A percentile compares a stretch with the other conserved stretches of the same genome.
These are phyloP conservation scores for Zygothrica quintamaculata DNA, from an alignment of 2,888 invertebrate genomes.

Conservation along the genomic window DNA sequence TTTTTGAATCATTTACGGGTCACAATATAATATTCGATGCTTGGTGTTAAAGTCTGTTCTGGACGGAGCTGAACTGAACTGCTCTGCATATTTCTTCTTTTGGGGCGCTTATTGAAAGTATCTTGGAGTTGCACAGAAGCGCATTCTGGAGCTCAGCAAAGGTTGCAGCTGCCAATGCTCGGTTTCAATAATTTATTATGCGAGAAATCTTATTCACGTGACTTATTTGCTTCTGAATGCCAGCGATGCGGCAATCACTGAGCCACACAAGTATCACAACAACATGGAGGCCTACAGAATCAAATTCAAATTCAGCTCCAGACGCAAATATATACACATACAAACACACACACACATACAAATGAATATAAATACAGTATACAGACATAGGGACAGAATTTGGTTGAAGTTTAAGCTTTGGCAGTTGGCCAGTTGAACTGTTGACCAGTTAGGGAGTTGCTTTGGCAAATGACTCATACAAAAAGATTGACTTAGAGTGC, in stretches of 20 bases:
- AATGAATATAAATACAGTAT: too few relatives aligned
- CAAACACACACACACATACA: too few relatives aligned
- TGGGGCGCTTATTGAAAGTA: conserved; percentile 20
- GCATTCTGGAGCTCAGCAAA: conserved; percentile 68
- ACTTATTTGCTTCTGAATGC: conserved; percentile 83
- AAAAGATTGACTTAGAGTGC: conserved; percentile 1
- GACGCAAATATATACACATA: too few relatives aligned
- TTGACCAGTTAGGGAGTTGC: conserved; percentile 46
- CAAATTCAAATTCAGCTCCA: conserved; percentile 12
- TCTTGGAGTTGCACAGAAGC: conserved; percentile 74
- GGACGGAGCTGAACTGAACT: conserved; percentile 32
- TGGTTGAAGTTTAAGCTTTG: conserved; percentile 15
- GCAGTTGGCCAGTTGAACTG: conserved; percentile 35
- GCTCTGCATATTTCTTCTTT: conserved; percentile 3
- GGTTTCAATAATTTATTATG: conserved; percentile 82
- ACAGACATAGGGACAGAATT: not conserved
- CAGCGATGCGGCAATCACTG: conserved; percentile 38
- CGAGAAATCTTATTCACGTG: conserved; percentile 83
- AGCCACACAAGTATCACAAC: conserved; percentile 59
- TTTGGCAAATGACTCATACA: conserved; percentile 39
- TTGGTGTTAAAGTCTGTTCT: conserved; percentile 9
- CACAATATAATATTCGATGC: conserved; percentile 72
- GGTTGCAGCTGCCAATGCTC: conserved; percentile 30
- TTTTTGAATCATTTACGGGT: conserved; percentile 83
- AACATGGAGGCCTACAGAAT: conserved; percentile 26